phyloP scores from a whole-genome alignment of 2,797 vertebrate species.

The Schizothorax lantsangensis region DNA sequence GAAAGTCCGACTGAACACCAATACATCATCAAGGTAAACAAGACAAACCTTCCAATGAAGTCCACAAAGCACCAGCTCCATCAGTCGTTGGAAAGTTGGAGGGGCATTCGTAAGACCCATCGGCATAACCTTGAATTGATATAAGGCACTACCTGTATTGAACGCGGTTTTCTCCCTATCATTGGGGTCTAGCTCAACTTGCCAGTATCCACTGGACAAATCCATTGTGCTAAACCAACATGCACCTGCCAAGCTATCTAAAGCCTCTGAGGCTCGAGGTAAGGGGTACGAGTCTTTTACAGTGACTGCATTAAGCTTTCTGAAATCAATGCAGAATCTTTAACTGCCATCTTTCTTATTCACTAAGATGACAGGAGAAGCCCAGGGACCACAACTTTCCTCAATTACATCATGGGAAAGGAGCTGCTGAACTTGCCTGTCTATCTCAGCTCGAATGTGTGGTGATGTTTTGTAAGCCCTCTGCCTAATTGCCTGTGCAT shows the following conservation, averaged over 20 bases:
- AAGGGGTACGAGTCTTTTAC: conserved; percentile 48
- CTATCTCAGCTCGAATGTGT: too few relatives aligned
- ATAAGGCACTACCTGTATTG: conserved; percentile 26
- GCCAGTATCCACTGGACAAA: conserved; percentile 37
- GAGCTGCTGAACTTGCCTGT: too few relatives aligned
- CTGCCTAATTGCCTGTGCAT: too few relatives aligned
- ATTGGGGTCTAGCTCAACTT: conserved; percentile 5
- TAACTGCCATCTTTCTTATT: conserved; percentile 52
- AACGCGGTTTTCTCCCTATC: conserved; percentile 41
- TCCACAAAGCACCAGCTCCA: conserved; percentile 41
- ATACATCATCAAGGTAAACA: conserved; percentile 31
- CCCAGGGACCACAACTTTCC: too few relatives aligned
- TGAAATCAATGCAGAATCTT: conserved; percentile 54
- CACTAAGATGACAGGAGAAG: too few relatives aligned
- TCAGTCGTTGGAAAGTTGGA: conserved; percentile 41
- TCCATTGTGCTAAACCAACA: conserved; percentile 42
- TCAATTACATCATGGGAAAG: too few relatives aligned
- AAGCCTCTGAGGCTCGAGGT: conserved; percentile 32
- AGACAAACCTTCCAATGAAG: conserved; percentile 47
- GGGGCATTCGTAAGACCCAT: conserved; percentile 37
- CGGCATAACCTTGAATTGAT: conserved; percentile 36
- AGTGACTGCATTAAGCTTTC: conserved; percentile 48
- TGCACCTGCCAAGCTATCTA: conserved; percentile 40
- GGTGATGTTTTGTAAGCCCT: too few relatives aligned
- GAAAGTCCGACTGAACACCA: conserved; percentile 37